phyloP scores from a whole-genome alignment of 1,140 invertebrate genomes.

The Bradysia coprophila region DNA sequence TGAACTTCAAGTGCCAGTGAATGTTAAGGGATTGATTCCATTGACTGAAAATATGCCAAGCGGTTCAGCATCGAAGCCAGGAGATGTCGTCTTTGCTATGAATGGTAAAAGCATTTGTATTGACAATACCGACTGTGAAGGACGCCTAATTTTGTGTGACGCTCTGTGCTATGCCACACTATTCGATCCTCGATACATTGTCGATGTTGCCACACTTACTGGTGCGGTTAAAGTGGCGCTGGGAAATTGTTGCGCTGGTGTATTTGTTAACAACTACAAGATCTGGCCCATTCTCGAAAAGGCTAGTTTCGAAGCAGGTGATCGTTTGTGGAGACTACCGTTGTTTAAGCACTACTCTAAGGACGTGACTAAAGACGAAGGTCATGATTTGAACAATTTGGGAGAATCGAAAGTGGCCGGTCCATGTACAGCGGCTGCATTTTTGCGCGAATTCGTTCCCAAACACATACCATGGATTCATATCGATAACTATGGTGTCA shows the following conservation, averaged over 20 bases:
- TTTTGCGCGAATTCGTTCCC: conserved; percentile 63
- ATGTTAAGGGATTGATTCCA: conserved; percentile 52
- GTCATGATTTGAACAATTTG: conserved; percentile 63
- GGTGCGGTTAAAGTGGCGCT: conserved; percentile 56
- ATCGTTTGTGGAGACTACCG: conserved; percentile 74
- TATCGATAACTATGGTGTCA: conserved; percentile 71
- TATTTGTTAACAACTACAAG: conserved; percentile 43
- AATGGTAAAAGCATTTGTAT: conserved; percentile 72
- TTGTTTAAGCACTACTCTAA: conserved; percentile 56
- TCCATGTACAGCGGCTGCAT: conserved; percentile 68
- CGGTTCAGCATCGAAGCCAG: conserved; percentile 54
- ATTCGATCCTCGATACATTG: conserved; percentile 35
- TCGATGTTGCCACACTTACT: conserved; percentile 71
- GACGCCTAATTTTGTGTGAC: conserved; percentile 74
- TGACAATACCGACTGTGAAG: conserved; percentile 81
- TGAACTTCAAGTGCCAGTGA: conserved; percentile 43
- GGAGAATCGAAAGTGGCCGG: conserved; percentile 40
- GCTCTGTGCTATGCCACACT: conserved; percentile 54
- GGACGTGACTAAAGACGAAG: conserved; percentile 36
- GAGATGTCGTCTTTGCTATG: conserved; percentile 62
- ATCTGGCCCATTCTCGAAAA: conserved; percentile 35
- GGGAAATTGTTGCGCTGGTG: conserved; percentile 50
- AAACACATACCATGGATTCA: conserved; percentile 52
- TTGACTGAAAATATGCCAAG: conserved; percentile 70
- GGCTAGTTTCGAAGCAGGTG: conserved; percentile 50